Conservation (phyloP, 2,113 vertebrate genomes). For the Bambusicola thoracicus region DNA sequence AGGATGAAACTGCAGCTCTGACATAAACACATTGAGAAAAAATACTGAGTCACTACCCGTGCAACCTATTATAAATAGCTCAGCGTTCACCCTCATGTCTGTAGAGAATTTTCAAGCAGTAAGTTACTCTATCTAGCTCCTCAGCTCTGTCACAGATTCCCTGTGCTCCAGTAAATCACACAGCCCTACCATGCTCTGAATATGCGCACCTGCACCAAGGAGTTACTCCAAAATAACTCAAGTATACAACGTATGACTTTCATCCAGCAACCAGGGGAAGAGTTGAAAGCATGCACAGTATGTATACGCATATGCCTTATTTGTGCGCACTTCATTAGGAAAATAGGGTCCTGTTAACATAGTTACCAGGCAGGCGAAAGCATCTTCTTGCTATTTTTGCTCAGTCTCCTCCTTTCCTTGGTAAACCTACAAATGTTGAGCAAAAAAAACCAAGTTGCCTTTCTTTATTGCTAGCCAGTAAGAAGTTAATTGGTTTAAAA, state of each 20-base stretch:
- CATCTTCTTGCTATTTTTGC: background rate
- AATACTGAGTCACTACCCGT: background rate
- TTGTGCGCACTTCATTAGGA: background rate
- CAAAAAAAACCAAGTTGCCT: background rate
- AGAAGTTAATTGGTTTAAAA: background rate
- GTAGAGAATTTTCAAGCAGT: background rate
- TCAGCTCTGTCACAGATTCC: background rate
- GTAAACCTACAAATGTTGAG: background rate
- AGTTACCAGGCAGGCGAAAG: background rate
- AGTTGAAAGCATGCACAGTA: background rate
- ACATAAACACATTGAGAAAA: constrained; percentile 4
- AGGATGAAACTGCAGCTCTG: background rate
- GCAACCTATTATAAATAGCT: background rate
- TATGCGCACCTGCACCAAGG: fast-evolving
- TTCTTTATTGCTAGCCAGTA: background rate
- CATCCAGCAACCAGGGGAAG: background rate
- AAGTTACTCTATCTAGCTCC: background rate
- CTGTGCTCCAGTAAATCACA: background rate
- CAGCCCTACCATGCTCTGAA: background rate
- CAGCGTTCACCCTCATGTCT: background rate
- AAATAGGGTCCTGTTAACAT: background rate
- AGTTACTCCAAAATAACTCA: background rate
- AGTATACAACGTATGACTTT: background rate
- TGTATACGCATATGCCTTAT: background rate
- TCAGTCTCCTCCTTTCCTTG: background rate